These are phyloP conservation scores for Sapayoa aenigma DNA, from an alignment of 2,113 vertebrate genomes.

Conservation along the genomic window DNA sequence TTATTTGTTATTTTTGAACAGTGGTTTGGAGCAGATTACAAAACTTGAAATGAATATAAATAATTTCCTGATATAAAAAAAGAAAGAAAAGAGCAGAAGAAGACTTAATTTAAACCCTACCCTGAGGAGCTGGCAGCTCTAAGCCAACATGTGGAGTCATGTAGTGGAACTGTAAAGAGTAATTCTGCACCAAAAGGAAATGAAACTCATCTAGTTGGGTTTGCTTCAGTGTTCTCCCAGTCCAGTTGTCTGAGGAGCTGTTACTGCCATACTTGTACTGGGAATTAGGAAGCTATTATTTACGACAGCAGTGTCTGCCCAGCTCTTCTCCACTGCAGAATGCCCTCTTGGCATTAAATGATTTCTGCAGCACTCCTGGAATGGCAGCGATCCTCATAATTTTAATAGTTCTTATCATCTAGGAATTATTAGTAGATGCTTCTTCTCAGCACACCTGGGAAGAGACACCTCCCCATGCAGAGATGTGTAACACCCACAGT, in stretches of 20 bases:
- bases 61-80: not conserved
- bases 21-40: constrained; percentile 32
- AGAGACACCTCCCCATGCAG: not conserved
- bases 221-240: not conserved
- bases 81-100: not conserved
- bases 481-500: rapidly evolving
- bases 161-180: not conserved
- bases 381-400: not conserved
- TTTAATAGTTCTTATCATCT: not conserved
- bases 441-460: not conserved
- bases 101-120: constrained; percentile 16
- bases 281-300: not conserved
- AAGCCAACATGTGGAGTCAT: not conserved
- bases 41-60: constrained; percentile 37
- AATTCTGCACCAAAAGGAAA: not conserved
- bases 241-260: not conserved
- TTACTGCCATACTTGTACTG: not conserved
- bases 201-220: not conserved
- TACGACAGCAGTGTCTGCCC: not conserved
- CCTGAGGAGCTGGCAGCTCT: constrained; percentile 22
- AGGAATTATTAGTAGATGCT: not conserved
- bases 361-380: not conserved
- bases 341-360: not conserved
- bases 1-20: constrained; percentile 27
- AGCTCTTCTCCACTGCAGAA: not conserved